phyloP scores from a whole-genome alignment of 2,888 invertebrate genomes.

The Drepanosiphum platanoidis region DNA sequence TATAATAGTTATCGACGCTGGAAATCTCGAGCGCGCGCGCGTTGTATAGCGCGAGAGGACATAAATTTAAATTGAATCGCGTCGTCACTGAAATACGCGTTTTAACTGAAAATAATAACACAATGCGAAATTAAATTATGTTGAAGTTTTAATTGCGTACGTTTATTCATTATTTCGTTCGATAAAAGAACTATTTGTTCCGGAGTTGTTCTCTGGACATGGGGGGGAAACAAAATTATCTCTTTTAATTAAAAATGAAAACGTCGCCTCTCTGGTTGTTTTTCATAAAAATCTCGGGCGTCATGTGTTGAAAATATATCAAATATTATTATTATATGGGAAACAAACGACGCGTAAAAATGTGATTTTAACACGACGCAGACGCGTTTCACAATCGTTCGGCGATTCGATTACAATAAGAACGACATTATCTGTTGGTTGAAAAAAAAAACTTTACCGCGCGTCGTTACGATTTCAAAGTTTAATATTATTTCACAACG shows the following conservation, averaged over 20 bases:
- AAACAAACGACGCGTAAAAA: too few species aligned
- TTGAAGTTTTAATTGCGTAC: constrained; percentile 40
- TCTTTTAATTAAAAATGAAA: background rate
- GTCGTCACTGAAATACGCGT: constrained; percentile 21
- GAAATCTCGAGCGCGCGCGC: constrained; percentile 45
- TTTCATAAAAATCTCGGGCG: too few species aligned
- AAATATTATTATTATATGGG: background rate
- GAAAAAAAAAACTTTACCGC: too few species aligned
- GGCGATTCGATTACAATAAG: too few species aligned
- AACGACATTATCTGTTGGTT: too few species aligned
- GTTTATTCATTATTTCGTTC: background rate
- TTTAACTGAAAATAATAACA: constrained; percentile 17
- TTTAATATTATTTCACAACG: too few species aligned
- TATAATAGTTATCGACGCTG: constrained; percentile 40
- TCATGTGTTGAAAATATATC: background rate
- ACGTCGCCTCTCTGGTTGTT: too few species aligned
- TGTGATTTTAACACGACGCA: too few species aligned
- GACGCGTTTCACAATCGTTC: too few species aligned
- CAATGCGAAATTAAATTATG: constrained; percentile 7
- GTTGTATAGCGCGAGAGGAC: constrained; percentile 1
- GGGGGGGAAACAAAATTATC: background rate
- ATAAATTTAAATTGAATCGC: constrained; percentile 52
- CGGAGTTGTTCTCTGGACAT: background rate
- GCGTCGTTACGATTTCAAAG: too few species aligned
- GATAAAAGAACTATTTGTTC: background rate